phyloP scores from a whole-genome alignment of 1,140 invertebrate genomes.

The Pogonomyrmex barbatus region DNA sequence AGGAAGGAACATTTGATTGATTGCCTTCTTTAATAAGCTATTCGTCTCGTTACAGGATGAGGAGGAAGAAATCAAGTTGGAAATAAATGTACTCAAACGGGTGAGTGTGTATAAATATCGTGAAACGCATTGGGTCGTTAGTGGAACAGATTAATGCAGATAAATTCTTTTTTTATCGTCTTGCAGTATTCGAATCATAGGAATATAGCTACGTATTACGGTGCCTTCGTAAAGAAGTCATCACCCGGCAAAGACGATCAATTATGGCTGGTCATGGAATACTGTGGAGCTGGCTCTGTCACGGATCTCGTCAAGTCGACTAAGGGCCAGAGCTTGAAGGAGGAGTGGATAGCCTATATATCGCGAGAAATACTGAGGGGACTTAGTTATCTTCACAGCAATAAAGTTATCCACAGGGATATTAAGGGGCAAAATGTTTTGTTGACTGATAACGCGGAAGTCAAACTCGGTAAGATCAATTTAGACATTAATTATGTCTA shows the following conservation, averaged over 20 bases:
- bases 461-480: constrained; percentile 93
- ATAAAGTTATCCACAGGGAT: constrained; percentile 99
- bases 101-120: constrained; percentile 75
- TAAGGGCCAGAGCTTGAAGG: constrained; percentile 98
- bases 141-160: constrained; percentile 24
- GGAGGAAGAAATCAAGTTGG: constrained; percentile 99
- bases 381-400: constrained; percentile 98
- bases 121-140: neutral
- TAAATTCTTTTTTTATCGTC: constrained; percentile 33
- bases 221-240: constrained; percentile 99
- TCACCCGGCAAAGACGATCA: constrained; percentile 99
- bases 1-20: neutral
- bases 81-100: constrained; percentile 99
- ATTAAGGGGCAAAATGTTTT: constrained; percentile 99
- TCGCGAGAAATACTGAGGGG: constrained; percentile 98
- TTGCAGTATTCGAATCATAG: constrained; percentile 98
- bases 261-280: constrained; percentile 99
- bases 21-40: neutral
- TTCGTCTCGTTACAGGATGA: constrained; percentile 91
- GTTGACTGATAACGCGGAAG: constrained; percentile 99
- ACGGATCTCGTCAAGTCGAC: constrained; percentile 99
- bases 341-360: constrained; percentile 99
- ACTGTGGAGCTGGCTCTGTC: constrained; percentile 99
- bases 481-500: neutral
- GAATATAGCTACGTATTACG: constrained; percentile 99